phyloP scores from a whole-genome alignment of 2,888 invertebrate species.

The Diadegma fenestrale region DNA sequence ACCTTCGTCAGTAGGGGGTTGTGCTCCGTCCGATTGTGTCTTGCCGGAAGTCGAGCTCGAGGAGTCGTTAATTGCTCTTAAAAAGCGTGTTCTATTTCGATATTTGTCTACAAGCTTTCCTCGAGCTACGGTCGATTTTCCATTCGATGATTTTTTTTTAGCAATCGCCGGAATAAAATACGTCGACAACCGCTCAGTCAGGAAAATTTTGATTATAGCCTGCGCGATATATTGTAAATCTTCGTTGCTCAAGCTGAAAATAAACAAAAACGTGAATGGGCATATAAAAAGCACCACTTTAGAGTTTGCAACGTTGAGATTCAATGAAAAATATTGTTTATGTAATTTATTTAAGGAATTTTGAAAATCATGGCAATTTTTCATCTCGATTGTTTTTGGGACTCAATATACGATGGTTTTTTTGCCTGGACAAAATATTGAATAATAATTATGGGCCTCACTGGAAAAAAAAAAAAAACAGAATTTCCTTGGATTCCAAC shows the following conservation, averaged over 20 bases:
- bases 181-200: conserved; percentile 7
- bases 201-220: conserved; percentile 36
- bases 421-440: too few species aligned
- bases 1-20: conserved; percentile 20
- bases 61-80: not conserved
- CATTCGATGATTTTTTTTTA: conserved; percentile 18
- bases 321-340: too few species aligned
- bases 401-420: too few species aligned
- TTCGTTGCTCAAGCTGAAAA: conserved; percentile 39
- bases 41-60: conserved; percentile 1
- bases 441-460: too few species aligned
- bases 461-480: too few species aligned
- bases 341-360: too few species aligned
- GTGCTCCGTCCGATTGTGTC: not conserved
- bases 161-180: conserved; percentile 31
- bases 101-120: conserved; percentile 47
- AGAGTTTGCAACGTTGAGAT: too few species aligned
- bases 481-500: too few species aligned
- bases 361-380: too few species aligned
- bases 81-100: conserved; percentile 11
- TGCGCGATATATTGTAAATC: conserved; percentile 28
- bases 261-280: too few species aligned
- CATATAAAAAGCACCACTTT: too few species aligned
- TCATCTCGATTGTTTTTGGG: too few species aligned
- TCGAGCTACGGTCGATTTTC: conserved; percentile 20